Conservation (phyloP, 53 echinoderm and acorn worm species). For the Arbacia lixula region DNA sequence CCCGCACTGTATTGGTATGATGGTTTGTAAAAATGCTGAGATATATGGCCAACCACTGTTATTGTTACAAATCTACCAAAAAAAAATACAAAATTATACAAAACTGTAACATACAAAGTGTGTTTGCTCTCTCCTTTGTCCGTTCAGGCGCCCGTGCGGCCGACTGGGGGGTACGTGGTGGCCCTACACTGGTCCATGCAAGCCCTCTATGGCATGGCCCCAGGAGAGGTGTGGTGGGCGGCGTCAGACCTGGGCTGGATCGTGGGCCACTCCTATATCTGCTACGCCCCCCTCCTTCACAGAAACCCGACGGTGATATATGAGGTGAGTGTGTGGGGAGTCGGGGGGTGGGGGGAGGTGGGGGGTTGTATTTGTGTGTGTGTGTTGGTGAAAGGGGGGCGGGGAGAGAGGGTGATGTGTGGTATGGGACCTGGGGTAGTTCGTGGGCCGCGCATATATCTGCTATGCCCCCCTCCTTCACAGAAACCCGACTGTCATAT, state of each 20-base stretch:
- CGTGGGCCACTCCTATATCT: slow-evolving; percentile 96
- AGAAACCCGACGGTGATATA: slow-evolving; percentile 81
- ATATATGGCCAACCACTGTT: no score
- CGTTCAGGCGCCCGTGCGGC: slow-evolving; percentile 75
- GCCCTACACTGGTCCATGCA: slow-evolving; percentile 96
- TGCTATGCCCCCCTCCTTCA: slow-evolving; percentile 79
- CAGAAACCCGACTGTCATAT: slow-evolving; percentile 73
- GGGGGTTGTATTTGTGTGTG: neutral
- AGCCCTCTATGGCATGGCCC: slow-evolving; percentile 79
- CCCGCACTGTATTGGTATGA: no score
- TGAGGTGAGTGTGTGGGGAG: slow-evolving; percentile 60
- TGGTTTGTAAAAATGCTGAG: no score
- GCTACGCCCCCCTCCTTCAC: slow-evolving; percentile 85
- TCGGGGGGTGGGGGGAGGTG: neutral
- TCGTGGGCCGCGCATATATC: slow-evolving; percentile 87
- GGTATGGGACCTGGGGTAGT: slow-evolving; percentile 85
- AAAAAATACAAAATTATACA: no score
- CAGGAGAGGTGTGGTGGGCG: slow-evolving; percentile 97
- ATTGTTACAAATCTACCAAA: no score
- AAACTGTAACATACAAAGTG: no score
- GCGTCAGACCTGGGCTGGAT: slow-evolving; percentile 97
- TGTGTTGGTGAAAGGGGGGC: neutral
- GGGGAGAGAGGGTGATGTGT: slow-evolving; percentile 68
- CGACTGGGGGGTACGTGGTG: slow-evolving; percentile 89
- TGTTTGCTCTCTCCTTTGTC: neutral